Conservation (phyloP, 2,113 vertebrate genomes). For the Tachysurus vachellii region DNA sequence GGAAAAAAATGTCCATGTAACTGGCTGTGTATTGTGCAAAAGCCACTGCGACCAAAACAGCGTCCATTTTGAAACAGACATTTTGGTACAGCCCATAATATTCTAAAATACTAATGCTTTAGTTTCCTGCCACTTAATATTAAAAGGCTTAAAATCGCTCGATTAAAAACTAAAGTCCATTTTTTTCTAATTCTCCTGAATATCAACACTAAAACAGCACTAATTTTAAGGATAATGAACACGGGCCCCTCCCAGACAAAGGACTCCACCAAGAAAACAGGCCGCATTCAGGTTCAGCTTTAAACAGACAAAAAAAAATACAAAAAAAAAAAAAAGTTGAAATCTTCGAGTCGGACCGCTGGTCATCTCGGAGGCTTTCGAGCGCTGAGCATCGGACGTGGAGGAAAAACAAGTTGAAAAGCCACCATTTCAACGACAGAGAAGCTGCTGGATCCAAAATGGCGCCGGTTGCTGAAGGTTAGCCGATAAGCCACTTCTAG, state of each 20-base stretch:
- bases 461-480: constrained; percentile 63
- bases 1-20: constrained; percentile 36
- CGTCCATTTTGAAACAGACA: constrained; percentile 82
- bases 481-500: constrained; percentile 59
- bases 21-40: background rate
- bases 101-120: background rate
- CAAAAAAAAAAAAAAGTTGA: background rate
- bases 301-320: background rate
- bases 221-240: constrained; percentile 24
- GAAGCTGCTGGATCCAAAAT: constrained; percentile 71
- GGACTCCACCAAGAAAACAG: constrained; percentile 39
- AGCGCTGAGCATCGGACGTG: background rate
- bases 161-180: constrained; percentile 59
- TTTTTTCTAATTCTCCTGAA: constrained; percentile 56
- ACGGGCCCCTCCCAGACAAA: constrained; percentile 69
- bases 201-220: background rate
- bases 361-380: background rate
- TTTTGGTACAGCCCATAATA: constrained; percentile 59
- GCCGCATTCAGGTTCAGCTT: background rate
- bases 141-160: background rate
- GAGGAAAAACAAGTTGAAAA: constrained; percentile 39
- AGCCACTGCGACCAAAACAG: constrained; percentile 55
- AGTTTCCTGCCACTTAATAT: background rate
- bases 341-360: background rate
- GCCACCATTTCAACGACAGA: constrained; percentile 53